Conservation (phyloP, 2,797 vertebrate species). For the Acropternis orthonyx region DNA sequence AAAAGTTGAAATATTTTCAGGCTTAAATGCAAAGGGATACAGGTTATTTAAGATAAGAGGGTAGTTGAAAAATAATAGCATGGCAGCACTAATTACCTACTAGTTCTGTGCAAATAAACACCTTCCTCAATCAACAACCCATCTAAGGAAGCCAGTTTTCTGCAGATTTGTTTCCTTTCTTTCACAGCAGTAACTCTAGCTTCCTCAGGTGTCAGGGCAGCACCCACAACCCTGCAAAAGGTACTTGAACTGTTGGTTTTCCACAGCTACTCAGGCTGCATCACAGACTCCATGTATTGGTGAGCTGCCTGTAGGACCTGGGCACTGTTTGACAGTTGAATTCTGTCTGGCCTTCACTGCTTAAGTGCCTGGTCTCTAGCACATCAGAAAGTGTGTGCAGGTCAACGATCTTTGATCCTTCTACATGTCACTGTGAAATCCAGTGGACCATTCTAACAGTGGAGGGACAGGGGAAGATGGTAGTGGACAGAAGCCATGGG, state of each 20-base stretch:
- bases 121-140: not conserved
- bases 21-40: not conserved
- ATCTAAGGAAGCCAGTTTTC: not conserved
- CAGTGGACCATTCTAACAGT: accelerated
- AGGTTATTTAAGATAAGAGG: not conserved
- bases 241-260: not conserved
- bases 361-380: not conserved
- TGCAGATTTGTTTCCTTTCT: not conserved
- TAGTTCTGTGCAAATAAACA: not conserved
- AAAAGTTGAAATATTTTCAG: not conserved
- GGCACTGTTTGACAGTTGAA: not conserved
- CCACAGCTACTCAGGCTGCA: not conserved
- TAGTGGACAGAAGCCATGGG: not conserved
- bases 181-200: not conserved
- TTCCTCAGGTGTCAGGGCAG: not conserved
- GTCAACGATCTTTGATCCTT: not conserved
- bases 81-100: not conserved
- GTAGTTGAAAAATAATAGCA: not conserved
- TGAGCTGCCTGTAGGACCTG: not conserved
- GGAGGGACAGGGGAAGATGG: not conserved
- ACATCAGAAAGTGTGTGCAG: not conserved
- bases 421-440: not conserved
- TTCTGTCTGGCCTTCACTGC: not conserved
- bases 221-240: not conserved
- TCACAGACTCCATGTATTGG: not conserved